Conservation (phyloP, 2,888 invertebrate genomes). For the Melieria crassipennis region DNA sequence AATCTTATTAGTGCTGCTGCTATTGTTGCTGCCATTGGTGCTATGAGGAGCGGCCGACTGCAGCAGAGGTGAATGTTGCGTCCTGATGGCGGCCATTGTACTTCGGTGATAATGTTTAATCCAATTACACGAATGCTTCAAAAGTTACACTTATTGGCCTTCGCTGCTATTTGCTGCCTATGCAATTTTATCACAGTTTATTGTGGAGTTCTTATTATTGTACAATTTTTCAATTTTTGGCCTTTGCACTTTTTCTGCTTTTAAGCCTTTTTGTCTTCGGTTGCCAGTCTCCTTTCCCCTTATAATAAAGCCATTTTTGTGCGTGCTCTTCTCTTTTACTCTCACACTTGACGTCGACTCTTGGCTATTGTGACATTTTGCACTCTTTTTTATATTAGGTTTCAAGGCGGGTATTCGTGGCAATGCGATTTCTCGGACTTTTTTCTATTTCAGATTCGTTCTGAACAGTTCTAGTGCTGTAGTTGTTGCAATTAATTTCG, state of each 20-base stretch:
- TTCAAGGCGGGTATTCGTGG: too few species aligned
- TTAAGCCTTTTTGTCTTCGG: background rate
- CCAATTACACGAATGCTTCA: too few species aligned
- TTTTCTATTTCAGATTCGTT: too few species aligned
- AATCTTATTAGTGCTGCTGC: constrained; percentile 47
- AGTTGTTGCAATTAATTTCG: background rate
- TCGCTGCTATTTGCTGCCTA: too few species aligned
- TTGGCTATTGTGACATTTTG: too few species aligned
- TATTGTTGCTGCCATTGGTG: constrained; percentile 30
- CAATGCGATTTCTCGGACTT: too few species aligned
- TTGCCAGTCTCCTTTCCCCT: background rate
- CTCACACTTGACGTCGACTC: too few species aligned
- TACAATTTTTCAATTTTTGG: background rate
- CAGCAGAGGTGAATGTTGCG: background rate
- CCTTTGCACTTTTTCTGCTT: constrained; percentile 7
- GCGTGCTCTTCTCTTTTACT: too few species aligned
- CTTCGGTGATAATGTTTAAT: background rate
- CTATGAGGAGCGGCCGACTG: background rate
- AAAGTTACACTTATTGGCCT: too few species aligned
- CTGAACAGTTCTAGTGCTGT: background rate
- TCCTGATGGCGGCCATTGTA: constrained; percentile 52
- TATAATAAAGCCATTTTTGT: background rate
- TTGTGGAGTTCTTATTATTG: background rate
- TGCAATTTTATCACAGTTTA: constrained; percentile 17
- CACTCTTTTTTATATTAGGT: too few species aligned